Conservation (phyloP, 2,797 vertebrate species). For the Mus spretus region DNA sequence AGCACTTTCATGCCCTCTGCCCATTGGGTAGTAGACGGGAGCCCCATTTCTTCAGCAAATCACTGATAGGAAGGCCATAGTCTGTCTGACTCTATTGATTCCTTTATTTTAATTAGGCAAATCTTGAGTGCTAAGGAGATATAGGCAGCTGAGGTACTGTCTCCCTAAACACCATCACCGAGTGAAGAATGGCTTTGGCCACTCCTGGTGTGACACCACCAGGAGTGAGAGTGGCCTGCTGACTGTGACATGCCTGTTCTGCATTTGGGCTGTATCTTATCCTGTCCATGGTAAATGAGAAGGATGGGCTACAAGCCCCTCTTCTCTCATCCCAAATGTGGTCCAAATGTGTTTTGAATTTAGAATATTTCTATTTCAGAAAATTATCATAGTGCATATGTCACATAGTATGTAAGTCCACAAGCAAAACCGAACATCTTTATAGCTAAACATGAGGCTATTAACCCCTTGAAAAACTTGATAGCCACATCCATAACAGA, state of each 20-base stretch:
- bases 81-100: not conserved
- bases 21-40: not conserved
- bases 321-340: not conserved
- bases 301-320: too few relatives aligned
- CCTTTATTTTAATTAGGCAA: conserved; percentile 29
- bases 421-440: not conserved
- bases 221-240: not conserved
- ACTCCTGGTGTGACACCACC: not conserved
- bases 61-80: not conserved
- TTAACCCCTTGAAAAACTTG: not conserved
- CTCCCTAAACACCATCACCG: not conserved
- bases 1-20: not conserved
- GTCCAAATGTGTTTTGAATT: not conserved
- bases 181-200: not conserved
- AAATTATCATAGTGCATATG: not conserved
- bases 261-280: not conserved
- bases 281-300: not conserved
- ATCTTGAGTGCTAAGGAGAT: not conserved
- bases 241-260: not conserved
- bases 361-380: not conserved
- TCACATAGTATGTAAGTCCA: not conserved
- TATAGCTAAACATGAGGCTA: not conserved
- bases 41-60: conserved; percentile 13
- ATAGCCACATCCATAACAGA: not conserved
- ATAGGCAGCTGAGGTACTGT: not conserved